Evolutionary conservation across 2,797 vertebrate genomes (phyloP).

Genomic region (Iguana delicatissima): DNA sequence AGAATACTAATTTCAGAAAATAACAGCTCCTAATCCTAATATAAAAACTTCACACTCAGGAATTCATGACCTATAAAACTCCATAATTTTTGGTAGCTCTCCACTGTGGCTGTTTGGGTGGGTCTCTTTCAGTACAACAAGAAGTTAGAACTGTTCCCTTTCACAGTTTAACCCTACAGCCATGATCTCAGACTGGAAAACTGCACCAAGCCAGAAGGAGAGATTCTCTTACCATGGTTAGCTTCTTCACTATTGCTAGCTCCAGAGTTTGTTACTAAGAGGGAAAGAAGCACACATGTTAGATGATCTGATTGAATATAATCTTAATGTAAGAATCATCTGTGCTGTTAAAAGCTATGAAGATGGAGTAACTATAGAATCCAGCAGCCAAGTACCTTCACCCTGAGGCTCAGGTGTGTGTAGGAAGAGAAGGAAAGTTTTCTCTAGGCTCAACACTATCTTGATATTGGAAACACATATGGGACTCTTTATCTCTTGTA

Average conservation of each 20-base stretch:
- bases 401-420: neutral
- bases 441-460: neutral
- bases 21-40: neutral
- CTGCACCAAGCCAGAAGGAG: neutral
- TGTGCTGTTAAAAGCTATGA: neutral
- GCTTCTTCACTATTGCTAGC: slow-evolving; percentile 34
- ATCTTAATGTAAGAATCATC: slow-evolving; percentile 21
- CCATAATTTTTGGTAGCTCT: neutral
- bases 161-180: neutral
- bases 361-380: neutral
- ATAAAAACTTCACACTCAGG: rapidly evolving
- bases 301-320: neutral
- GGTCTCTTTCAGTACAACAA: neutral
- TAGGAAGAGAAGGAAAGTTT: neutral
- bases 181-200: neutral
- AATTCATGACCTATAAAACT: neutral
- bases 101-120: neutral
- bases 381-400: neutral
- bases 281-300: slow-evolving; percentile 33
- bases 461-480: neutral
- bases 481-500: too few species aligned
- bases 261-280: slow-evolving; percentile 54
- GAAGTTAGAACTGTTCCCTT: neutral
- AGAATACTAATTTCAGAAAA: neutral
- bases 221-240: slow-evolving; percentile 65